Evolutionary conservation across 92 coral and sea anemone species (phyloP), one percentile per base, ranked within the genome.

Genomic region (Parazoanthus darwini): DNA sequence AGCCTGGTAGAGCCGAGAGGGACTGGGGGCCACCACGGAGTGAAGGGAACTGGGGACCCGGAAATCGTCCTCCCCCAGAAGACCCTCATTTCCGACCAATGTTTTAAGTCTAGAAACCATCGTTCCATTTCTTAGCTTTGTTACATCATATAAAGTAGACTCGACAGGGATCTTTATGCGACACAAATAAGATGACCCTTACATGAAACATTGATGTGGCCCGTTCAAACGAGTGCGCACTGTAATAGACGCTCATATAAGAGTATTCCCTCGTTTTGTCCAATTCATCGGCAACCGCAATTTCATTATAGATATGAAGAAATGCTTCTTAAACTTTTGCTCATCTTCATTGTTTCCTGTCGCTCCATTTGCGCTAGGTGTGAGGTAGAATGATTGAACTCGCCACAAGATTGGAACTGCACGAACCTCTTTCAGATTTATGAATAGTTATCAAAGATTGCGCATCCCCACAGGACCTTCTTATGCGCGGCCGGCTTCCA

Each of bases 21-120:
- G 96, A 93, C 86, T 97, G 99, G 99, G 94, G 91, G 16, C 97
- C 96, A 36, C 96, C 98, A 25, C 92, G 98, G 75, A 79, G 92
- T 50, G 98, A 93, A 29, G 94, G 89, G 25, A 86, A 85, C 80
- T 92, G 96, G 88, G 92, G 94, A 50, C 96, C 96, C 67, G 96
- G 92, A 76, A 94, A 94, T 23, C 93, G 95, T 29, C 94, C 93
- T 72, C 95, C 98, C 20, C 94, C 95, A 25, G 93, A 93, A 43
- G 98, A 95, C 89, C 94, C 95, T 58, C 98, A 94, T 82, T 95
- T 89, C 70, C 91, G 98, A 29, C 94, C 98, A 2, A 92, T 95
- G 91, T 95, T 95, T 90, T 94, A 48, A 87, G 50, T 74, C 5
- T 0, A 20, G 26, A 63, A 3, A 63, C 20, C 2, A 4, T 80